Conservation (phyloP, 2,888 invertebrate genomes). For the Criorhina ranunculi region DNA sequence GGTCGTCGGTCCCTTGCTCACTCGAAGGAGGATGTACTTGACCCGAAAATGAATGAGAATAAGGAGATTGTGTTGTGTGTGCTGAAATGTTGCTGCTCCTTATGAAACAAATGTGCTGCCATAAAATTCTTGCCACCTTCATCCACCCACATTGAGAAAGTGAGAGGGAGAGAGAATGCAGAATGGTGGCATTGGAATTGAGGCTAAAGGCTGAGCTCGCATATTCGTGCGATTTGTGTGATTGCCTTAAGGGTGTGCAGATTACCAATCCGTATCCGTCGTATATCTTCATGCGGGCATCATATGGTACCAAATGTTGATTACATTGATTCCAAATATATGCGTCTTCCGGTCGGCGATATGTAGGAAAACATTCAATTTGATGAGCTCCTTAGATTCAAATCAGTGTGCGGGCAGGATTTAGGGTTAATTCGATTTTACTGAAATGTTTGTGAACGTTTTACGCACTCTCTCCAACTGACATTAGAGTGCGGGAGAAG, state of each 20-base stretch:
- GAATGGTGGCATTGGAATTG: constrained; percentile 32
- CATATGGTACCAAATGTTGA: constrained; percentile 43
- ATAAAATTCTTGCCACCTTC: constrained; percentile 53
- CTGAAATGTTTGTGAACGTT: constrained; percentile 6
- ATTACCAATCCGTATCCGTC: constrained; percentile 3
- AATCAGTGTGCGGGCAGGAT: constrained; percentile 22
- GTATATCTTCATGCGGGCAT: constrained; percentile 1
- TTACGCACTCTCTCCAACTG: constrained; percentile 2
- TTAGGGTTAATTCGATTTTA: constrained; percentile 17
- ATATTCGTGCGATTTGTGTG: constrained; percentile 38
- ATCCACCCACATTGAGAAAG: not conserved
- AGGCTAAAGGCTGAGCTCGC: constrained; percentile 45
- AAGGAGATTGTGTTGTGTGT: constrained; percentile 47
- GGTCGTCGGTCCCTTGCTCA: constrained; percentile 39
- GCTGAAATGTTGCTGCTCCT: constrained; percentile 51
- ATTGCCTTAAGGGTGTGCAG: constrained; percentile 29
- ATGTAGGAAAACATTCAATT: constrained; percentile 32
- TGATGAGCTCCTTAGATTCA: constrained; percentile 13
- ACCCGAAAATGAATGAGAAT: constrained; percentile 72
- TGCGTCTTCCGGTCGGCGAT: constrained; percentile 14
- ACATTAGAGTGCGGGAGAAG: not conserved
- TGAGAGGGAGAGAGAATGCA: constrained; percentile 21
- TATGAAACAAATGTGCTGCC: constrained; percentile 50
- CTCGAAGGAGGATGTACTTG: constrained; percentile 52
- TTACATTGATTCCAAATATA: constrained; percentile 40